Percentiles rank a stretch among this genome's conserved stretches.
phyloP scores from a whole-genome alignment of 92 coral and sea anemone species.

The Pocillopora grandis region DNA sequence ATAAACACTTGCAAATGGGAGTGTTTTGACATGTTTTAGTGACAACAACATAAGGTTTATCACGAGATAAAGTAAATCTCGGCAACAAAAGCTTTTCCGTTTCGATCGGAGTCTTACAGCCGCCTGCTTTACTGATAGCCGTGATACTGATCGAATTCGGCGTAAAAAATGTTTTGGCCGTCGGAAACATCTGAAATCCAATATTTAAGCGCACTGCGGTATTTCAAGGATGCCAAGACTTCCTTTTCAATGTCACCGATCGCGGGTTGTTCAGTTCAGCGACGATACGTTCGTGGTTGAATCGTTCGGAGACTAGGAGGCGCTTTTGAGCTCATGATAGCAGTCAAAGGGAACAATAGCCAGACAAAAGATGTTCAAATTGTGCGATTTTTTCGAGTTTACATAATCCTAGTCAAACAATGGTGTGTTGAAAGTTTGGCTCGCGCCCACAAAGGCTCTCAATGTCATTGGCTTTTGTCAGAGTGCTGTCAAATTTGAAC shows the following conservation, averaged over 20 bases:
- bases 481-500: conserved; percentile 80
- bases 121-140: conserved; percentile 30
- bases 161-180: conserved; percentile 25
- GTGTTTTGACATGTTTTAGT: conserved; percentile 86
- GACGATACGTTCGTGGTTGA: conserved; percentile 16
- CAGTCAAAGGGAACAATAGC: conserved; percentile 74
- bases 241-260: conserved; percentile 27
- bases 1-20: conserved; percentile 81
- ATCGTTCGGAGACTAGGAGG: conserved; percentile 40
- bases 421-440: conserved; percentile 75
- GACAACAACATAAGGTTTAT: conserved; percentile 84
- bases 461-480: conserved; percentile 86
- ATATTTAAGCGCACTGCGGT: conserved; percentile 25
- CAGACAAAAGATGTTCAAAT: conserved; percentile 81
- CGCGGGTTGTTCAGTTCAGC: not conserved
- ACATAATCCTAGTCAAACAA: conserved; percentile 89
- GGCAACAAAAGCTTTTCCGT: conserved; percentile 66
- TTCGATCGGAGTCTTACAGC: conserved; percentile 37
- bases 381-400: conserved; percentile 91
- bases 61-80: conserved; percentile 75
- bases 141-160: conserved; percentile 27
- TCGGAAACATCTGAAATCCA: conserved; percentile 46
- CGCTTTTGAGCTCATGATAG: conserved; percentile 72
- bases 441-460: conserved; percentile 84
- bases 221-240: conserved; percentile 14